phyloP scores from a whole-genome alignment of 1,140 invertebrate genomes.

The Aethina tumida region DNA sequence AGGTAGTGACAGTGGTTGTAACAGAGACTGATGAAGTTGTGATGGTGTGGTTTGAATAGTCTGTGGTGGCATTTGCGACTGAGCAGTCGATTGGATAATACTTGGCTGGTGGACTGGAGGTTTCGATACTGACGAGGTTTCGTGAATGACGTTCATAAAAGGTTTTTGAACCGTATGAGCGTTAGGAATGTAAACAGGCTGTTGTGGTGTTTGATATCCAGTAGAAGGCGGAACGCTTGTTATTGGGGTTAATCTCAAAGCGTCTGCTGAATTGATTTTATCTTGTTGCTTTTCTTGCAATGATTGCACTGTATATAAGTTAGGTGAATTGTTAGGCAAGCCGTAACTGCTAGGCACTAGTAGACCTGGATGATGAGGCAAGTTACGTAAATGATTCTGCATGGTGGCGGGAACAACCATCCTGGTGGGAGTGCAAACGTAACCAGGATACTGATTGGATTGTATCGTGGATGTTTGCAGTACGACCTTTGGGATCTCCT shows the following conservation, averaged over 20 bases:
- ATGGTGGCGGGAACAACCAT: slow-evolving; percentile 22
- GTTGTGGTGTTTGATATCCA: slow-evolving; percentile 5
- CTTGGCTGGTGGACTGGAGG: too few relatives aligned
- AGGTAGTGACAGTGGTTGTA: slow-evolving; percentile 4
- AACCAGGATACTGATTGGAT: slow-evolving; percentile 11
- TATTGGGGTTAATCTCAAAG: too few relatives aligned
- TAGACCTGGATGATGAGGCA: slow-evolving; percentile 10
- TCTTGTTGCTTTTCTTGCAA: too few relatives aligned
- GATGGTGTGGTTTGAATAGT: background rate
- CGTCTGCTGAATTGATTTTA: too few relatives aligned
- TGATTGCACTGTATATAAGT: too few relatives aligned
- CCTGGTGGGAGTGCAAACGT: slow-evolving; percentile 12
- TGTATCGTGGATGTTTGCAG: slow-evolving; percentile 18
- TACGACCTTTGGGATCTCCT: slow-evolving; percentile 22
- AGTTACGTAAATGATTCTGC: too few relatives aligned
- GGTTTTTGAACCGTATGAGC: too few relatives aligned
- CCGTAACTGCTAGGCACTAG: slow-evolving; percentile 19
- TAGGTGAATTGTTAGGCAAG: too few relatives aligned
- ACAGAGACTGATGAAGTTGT: slow-evolving; percentile 4
- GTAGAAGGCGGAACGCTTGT: slow-evolving; percentile 3
- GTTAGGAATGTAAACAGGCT: slow-evolving; percentile 4
- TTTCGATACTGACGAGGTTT: too few relatives aligned
- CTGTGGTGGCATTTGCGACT: too few relatives aligned
- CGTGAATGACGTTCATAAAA: too few relatives aligned
- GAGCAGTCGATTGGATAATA: too few relatives aligned